phyloP scores from a whole-genome alignment of 2,888 invertebrate genomes.

The Ophion obscuratus region DNA sequence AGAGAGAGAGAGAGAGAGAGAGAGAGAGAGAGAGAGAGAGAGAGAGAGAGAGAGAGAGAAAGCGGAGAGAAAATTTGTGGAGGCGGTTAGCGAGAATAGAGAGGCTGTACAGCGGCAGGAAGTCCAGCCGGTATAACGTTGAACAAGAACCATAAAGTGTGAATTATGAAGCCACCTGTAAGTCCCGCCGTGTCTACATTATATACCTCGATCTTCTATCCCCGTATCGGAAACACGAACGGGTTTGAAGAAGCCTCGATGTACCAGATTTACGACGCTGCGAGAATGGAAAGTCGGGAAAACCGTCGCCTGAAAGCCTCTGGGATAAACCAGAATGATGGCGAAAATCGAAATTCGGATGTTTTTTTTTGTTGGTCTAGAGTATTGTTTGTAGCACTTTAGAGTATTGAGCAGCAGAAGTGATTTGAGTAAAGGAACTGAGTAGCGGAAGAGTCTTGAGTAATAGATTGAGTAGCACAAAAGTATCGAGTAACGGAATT shows the following conservation, averaged over 20 bases:
- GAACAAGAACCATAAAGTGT: constrained; percentile 72
- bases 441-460: too few relatives aligned
- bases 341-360: neutral
- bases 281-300: constrained; percentile 1
- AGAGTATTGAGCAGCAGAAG: too few relatives aligned
- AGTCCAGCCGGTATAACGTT: constrained; percentile 52
- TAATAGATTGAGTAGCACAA: too few relatives aligned
- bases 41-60: constrained; percentile 15
- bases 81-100: constrained; percentile 45
- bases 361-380: neutral
- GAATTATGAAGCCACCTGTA: constrained; percentile 75
- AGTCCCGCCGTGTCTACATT: constrained; percentile 50
- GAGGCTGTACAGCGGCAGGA: constrained; percentile 49
- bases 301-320: constrained; percentile 8
- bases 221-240: constrained; percentile 44
- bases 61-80: constrained; percentile 57
- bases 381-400: too few relatives aligned
- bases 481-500: too few relatives aligned
- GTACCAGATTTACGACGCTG: neutral
- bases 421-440: too few relatives aligned
- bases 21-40: neutral
- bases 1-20: constrained; percentile 8
- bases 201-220: constrained; percentile 40
- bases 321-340: neutral
- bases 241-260: constrained; percentile 29